Percentiles rank a stretch among this genome's conserved stretches.
These are phyloP conservation scores for Caenorhabditis imperialis DNA, from an alignment of 2,888 invertebrate genomes.

Conservation along the genomic window DNA sequence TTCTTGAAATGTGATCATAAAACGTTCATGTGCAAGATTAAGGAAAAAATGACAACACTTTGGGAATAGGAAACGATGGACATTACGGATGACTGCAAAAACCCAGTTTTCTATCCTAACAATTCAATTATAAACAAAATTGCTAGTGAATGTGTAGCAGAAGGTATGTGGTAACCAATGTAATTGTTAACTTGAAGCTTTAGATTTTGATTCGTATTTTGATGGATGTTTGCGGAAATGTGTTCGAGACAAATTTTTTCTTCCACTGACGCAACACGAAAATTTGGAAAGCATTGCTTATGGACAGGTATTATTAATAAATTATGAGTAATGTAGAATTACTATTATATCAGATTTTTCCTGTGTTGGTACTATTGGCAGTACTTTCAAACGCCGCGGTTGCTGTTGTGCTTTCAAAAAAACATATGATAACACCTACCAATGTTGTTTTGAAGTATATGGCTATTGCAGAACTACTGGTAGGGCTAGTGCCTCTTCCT, in stretches of 20 bases:
- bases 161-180: slow-evolving; percentile 1
- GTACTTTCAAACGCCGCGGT: slow-evolving; percentile 92
- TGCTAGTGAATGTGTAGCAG: slow-evolving; percentile 18
- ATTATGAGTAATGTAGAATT: not conserved
- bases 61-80: too few relatives aligned
- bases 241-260: slow-evolving; percentile 28
- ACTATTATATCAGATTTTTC: slow-evolving; percentile 72
- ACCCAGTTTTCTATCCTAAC: slow-evolving; percentile 23
- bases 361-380: slow-evolving; percentile 88
- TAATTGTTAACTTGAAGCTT: not conserved
- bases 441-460: slow-evolving; percentile 83
- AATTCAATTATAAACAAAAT: slow-evolving; percentile 15
- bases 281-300: slow-evolving; percentile 57
- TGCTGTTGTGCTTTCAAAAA: slow-evolving; percentile 89
- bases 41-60: too few relatives aligned
- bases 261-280: slow-evolving; percentile 50
- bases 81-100: too few relatives aligned
- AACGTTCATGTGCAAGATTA: too few relatives aligned
- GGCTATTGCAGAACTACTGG: slow-evolving; percentile 95
- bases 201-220: slow-evolving; percentile 34
- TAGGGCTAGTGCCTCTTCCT: slow-evolving; percentile 90
- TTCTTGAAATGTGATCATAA: too few relatives aligned
- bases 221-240: slow-evolving; percentile 56
- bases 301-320: slow-evolving; percentile 47
- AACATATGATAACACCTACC: slow-evolving; percentile 84